Evolutionary conservation across 2,113 vertebrate species (phyloP).

Genomic region (Callionymus lyra): DNA sequence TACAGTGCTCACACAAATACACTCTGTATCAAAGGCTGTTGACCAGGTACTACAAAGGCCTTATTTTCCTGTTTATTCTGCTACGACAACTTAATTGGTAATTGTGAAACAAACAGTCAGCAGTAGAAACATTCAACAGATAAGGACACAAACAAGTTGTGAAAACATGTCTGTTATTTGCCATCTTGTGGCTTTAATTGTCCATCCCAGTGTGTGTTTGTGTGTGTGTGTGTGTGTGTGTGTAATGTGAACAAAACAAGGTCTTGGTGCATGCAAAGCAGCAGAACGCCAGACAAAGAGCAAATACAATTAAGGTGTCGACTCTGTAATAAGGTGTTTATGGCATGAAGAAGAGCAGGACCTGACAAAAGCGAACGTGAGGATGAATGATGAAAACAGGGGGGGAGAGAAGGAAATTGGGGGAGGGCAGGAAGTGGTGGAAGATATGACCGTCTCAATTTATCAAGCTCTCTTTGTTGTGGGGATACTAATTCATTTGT

Average conservation of each 20-base stretch:
- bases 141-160: no score
- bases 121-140: no score
- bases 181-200: neutral
- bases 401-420: slow-evolving; percentile 2
- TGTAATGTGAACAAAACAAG: slow-evolving; percentile 19
- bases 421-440: slow-evolving; percentile 11
- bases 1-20: no score
- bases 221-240: slow-evolving; percentile 2
- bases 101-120: no score
- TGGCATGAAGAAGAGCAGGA: slow-evolving; percentile 33
- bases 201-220: slow-evolving; percentile 1
- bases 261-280: slow-evolving; percentile 12
- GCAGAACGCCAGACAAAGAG: slow-evolving; percentile 38
- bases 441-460: slow-evolving; percentile 57
- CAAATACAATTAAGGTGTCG: slow-evolving; percentile 59
- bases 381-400: slow-evolving; percentile 17
- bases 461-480: slow-evolving; percentile 60
- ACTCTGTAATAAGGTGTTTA: slow-evolving; percentile 63
- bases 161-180: no score
- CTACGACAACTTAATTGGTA: no score
- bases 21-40: no score
- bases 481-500: slow-evolving; percentile 73
- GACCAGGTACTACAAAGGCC: no score
- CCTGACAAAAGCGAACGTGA: slow-evolving; percentile 13
- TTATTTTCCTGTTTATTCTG: no score